Evolutionary conservation across 37 sponge, comb jelly and placozoan genomes (phyloP).

Genomic region (Halichondria panicea): DNA sequence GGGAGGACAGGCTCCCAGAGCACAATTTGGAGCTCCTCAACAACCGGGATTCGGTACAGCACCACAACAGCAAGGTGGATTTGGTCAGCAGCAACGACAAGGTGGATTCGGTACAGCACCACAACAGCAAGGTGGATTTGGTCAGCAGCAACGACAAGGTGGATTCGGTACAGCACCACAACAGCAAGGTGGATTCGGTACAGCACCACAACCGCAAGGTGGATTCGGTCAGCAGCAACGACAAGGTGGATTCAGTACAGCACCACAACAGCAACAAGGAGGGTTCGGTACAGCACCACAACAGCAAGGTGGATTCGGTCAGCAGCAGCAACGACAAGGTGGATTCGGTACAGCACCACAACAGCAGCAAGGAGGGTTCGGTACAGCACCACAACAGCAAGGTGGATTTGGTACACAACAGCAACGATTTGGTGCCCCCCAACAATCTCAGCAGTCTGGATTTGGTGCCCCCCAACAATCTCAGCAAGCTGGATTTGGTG

Average conservation of each 20-base stretch:
- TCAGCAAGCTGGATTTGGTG: constrained; percentile 5
- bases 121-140: constrained; percentile 14
- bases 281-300: background rate
- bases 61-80: constrained; percentile 2
- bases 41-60: constrained; percentile 8
- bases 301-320: background rate
- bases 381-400: background rate
- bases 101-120: background rate
- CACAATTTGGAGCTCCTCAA: background rate
- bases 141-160: too few species aligned
- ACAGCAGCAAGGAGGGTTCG: constrained; percentile 2
- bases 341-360: constrained; percentile 2
- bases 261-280: constrained; percentile 5
- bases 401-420: background rate
- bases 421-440: constrained; percentile 18
- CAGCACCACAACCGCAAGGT: background rate
- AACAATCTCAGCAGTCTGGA: constrained; percentile 14
- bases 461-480: background rate
- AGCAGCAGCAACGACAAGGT: background rate
- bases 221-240: background rate
- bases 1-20: background rate
- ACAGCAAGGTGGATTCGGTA: background rate
- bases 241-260: background rate
- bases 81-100: background rate
- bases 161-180: background rate